These are phyloP conservation scores for Spongia lamella DNA, from an alignment of 37 sponge, comb jelly and placozoan species.

Conservation along the genomic window DNA sequence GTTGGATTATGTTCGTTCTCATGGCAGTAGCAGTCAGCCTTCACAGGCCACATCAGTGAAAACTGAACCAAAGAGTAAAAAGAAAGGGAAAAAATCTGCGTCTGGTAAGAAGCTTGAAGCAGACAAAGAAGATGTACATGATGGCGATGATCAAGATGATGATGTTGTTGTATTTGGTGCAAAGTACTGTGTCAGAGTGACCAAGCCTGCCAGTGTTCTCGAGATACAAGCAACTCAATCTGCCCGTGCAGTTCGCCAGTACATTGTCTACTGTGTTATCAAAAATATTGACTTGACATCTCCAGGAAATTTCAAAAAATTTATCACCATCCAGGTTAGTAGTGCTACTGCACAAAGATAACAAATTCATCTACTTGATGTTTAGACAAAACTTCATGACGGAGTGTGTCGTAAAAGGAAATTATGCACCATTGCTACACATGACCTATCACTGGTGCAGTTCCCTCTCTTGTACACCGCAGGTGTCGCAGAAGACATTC, in stretches of 20 bases:
- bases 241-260: constrained; percentile 69
- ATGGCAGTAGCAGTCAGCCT: neutral
- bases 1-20: constrained; percentile 73
- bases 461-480: constrained; percentile 62
- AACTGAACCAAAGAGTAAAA: constrained; percentile 9
- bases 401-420: constrained; percentile 74
- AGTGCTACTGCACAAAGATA: neutral
- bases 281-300: constrained; percentile 53
- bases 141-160: constrained; percentile 33
- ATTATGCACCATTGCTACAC: constrained; percentile 88
- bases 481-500: constrained; percentile 38
- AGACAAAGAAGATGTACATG: neutral
- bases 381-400: constrained; percentile 84
- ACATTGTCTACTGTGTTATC: constrained; percentile 76
- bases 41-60: neutral
- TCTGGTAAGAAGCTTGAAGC: neutral
- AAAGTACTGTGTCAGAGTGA: constrained; percentile 30
- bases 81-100: constrained; percentile 33
- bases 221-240: constrained; percentile 32
- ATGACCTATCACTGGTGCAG: constrained; percentile 59
- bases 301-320: constrained; percentile 46
- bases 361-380: neutral
- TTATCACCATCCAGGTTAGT: constrained; percentile 82
- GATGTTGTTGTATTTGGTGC: constrained; percentile 24
- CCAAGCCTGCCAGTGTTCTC: constrained; percentile 16